A percentile compares a stretch with the other conserved stretches of the same genome.
Conservation (phyloP, 2,888 invertebrate species). For the Gymnosoma rotundatum region DNA sequence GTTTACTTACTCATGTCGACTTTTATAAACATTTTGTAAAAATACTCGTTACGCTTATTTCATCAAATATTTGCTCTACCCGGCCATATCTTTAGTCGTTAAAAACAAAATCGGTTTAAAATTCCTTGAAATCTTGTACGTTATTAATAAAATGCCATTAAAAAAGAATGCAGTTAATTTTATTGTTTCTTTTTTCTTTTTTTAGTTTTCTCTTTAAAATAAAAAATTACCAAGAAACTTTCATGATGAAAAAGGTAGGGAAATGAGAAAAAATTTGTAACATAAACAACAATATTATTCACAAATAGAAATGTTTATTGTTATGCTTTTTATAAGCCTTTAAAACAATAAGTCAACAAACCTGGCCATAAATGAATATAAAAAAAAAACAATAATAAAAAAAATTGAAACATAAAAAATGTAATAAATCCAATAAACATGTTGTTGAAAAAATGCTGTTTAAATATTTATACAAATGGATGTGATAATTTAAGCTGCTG, state of each 20-base stretch:
- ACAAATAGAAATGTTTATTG: slow-evolving; percentile 14
- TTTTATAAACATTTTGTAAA: too few relatives aligned
- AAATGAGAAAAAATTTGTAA: slow-evolving; percentile 27
- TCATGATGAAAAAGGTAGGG: background rate
- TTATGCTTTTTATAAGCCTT: slow-evolving; percentile 16
- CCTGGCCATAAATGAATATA: slow-evolving; percentile 14
- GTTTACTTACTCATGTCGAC: too few relatives aligned
- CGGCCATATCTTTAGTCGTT: background rate
- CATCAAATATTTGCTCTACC: too few relatives aligned
- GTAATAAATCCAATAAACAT: slow-evolving; percentile 30
- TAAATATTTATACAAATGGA: background rate
- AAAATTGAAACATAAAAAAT: slow-evolving; percentile 3
- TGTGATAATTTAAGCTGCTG: background rate
- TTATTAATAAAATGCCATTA: slow-evolving; percentile 37
- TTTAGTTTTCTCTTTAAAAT: slow-evolving; percentile 1
- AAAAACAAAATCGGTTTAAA: slow-evolving; percentile 19
- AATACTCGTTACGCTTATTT: too few relatives aligned
- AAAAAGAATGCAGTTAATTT: slow-evolving; percentile 42
- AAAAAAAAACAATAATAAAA: background rate
- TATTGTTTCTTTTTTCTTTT: background rate
- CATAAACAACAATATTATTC: slow-evolving; percentile 24
- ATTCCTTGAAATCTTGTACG: slow-evolving; percentile 59
- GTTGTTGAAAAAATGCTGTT: background rate
- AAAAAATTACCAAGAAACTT: slow-evolving; percentile 35
- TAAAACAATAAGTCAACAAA: slow-evolving; percentile 51